Base-by-base conservation (phyloP, 2,888 invertebrate genomes). In the Yponomeuta evonymella region DNA sequence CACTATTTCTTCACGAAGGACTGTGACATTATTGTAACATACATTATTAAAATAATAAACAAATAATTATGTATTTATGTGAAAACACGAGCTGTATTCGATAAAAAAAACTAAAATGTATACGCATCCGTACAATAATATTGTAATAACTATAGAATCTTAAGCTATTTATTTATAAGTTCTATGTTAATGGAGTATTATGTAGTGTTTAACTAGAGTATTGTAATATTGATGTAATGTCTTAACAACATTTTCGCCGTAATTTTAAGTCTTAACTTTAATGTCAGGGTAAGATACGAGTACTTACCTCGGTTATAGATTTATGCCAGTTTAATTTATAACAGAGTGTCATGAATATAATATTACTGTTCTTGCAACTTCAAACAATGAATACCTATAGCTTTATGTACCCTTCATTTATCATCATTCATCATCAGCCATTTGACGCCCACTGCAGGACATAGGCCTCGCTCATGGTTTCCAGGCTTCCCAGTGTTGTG, bases 61-160 rank as follows among this genome's bases (percentile, higher is more conserved):
- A 67, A 67, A 67, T 67, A 64, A 64, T 33, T 67, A 36, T n/a
- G n/a, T 67, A 43, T 67, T 36, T 70, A 72, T 69, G 66, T 70
- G 70, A 72, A 71, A 73, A 73, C 74, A 76, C 72, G 88, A 89
- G 88, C 89, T 89, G 87, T 89, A 90, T 85, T 88, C 83, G 74
- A 85, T 76, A 58, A 58, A 51, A 48, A 79, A 88, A 88, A 86
- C n/a, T 51, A 58, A 68, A 83, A 86, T 90, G 91, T 92, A 92
- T 92, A 92, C 91, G 91, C 91, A 84, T 89, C 86, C 87, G 91
- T 87, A 92, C 91, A 92, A 92, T 92, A 91, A 89, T 88, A 89
- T 83, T 9, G 83, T 85, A 82, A 87, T 85, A 80, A 79, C 78
- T 80, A 82, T 85, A 82, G 78, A 78, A 75, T 74, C 69, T 72